A percentile compares a stretch with the other conserved stretches of the same genome.
Evolutionary conservation across 1,140 invertebrate genomes (phyloP).

Genomic region (Penaeus japonicus): DNA sequence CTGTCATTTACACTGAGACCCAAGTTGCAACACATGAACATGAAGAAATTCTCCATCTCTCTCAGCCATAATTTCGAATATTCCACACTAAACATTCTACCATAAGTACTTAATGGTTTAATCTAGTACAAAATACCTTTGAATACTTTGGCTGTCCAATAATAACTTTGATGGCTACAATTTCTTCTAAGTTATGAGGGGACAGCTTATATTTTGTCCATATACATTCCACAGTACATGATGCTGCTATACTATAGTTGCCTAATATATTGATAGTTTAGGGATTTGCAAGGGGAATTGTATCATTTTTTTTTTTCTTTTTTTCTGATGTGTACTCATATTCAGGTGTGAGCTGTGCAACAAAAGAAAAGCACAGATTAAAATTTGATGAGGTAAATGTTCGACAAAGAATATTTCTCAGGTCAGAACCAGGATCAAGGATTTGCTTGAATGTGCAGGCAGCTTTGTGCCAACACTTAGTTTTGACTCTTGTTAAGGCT

Average conservation of each 20-base stretch:
- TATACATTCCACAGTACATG: not conserved
- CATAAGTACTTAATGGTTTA: not conserved
- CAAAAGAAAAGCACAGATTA: too few species aligned
- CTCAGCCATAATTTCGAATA: not conserved
- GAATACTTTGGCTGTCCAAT: too few species aligned
- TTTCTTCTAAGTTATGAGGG: too few species aligned
- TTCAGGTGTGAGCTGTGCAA: too few species aligned
- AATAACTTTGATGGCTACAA: too few species aligned
- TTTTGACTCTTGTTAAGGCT: not conserved
- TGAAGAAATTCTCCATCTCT: not conserved
- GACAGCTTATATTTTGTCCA: too few species aligned
- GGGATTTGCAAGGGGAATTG: not conserved
- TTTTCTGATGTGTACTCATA: not conserved
- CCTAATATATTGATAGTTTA: not conserved
- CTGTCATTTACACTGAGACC: too few species aligned
- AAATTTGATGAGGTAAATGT: not conserved
- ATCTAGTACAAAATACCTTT: slow-evolving; percentile 16
- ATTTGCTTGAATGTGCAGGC: not conserved
- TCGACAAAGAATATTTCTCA: slow-evolving; percentile 2
- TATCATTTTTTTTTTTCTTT: not conserved
- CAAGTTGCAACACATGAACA: too few species aligned
- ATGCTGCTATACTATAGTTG: not conserved
- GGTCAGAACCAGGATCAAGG: not conserved
- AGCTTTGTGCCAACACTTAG: not conserved
- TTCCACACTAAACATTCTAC: not conserved